Percentiles rank a stretch among this genome's conserved stretches.
Conservation (phyloP, 2,888 invertebrate genomes). For the Aphodius sticticus region DNA sequence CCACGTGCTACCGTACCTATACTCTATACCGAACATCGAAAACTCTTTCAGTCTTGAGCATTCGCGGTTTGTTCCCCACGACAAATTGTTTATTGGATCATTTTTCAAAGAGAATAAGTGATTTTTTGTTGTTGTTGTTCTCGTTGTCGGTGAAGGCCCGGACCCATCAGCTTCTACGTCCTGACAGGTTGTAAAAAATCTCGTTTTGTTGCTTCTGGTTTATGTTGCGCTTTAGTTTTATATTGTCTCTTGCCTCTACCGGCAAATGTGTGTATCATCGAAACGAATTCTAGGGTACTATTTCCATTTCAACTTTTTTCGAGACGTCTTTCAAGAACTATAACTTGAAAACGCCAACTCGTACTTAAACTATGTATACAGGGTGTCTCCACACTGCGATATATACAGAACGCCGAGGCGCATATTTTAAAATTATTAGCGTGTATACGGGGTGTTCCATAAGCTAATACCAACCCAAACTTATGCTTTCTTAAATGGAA, state of each 20-base stretch:
- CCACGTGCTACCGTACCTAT: constrained; percentile 38
- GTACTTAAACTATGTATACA: no score
- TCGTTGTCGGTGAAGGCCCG: not conserved
- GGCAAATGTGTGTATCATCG: not conserved
- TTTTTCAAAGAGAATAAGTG: not conserved
- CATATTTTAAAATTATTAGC: no score
- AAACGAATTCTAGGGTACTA: not conserved
- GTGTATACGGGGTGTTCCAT: no score
- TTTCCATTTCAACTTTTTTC: no score
- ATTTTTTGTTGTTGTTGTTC: not conserved
- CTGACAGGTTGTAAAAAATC: not conserved
- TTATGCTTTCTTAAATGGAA: no score
- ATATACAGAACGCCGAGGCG: no score
- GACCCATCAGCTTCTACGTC: not conserved
- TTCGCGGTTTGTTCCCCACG: not conserved
- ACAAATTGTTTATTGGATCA: not conserved
- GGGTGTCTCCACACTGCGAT: no score
- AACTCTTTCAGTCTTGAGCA: not conserved
- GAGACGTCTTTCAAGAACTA: no score
- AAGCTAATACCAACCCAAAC: no score
- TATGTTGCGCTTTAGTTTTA: not conserved
- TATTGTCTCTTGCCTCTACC: no score
- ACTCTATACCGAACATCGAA: not conserved
- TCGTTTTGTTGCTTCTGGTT: not conserved
- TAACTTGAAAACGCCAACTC: no score